These are phyloP conservation scores for Euura lappo DNA, from an alignment of 1,140 invertebrate species.

Conservation along the genomic window DNA sequence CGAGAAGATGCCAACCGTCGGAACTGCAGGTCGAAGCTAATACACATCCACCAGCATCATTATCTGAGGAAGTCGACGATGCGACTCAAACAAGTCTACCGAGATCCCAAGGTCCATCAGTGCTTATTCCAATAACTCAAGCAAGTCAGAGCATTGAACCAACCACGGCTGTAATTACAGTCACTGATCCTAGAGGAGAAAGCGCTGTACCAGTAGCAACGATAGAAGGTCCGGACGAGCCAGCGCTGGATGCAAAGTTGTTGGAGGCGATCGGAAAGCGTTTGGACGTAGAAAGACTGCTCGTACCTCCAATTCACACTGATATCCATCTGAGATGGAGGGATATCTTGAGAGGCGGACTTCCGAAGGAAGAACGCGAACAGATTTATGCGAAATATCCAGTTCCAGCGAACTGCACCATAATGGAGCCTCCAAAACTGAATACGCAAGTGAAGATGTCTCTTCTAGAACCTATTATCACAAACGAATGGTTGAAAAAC, in stretches of 20 bases:
- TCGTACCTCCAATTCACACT: slow-evolving; percentile 10
- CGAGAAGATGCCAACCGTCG: too few species aligned
- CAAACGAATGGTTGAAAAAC: slow-evolving; percentile 19
- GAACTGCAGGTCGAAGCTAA: too few species aligned
- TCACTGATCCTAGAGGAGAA: too few species aligned
- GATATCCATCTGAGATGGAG: slow-evolving; percentile 23
- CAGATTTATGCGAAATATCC: slow-evolving; percentile 22
- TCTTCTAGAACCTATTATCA: slow-evolving; percentile 22
- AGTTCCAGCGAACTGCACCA: slow-evolving; percentile 17
- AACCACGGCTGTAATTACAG: too few species aligned
- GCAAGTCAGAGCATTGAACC: too few species aligned
- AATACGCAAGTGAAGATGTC: slow-evolving; percentile 23
- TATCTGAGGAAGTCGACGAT: too few species aligned
- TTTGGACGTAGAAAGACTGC: not conserved
- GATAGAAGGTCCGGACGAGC: not conserved
- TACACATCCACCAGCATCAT: too few species aligned
- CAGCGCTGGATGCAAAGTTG: not conserved
- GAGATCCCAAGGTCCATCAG: too few species aligned
- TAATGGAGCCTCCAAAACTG: slow-evolving; percentile 27
- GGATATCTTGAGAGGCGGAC: slow-evolving; percentile 18
- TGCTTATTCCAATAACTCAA: too few species aligned
- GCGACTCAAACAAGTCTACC: too few species aligned
- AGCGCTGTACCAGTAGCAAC: too few species aligned
- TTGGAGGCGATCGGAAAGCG: not conserved
- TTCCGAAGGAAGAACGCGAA: slow-evolving; percentile 16